Conservation (phyloP, 2,797 vertebrate species). For the Eutrigla gurnardus region DNA sequence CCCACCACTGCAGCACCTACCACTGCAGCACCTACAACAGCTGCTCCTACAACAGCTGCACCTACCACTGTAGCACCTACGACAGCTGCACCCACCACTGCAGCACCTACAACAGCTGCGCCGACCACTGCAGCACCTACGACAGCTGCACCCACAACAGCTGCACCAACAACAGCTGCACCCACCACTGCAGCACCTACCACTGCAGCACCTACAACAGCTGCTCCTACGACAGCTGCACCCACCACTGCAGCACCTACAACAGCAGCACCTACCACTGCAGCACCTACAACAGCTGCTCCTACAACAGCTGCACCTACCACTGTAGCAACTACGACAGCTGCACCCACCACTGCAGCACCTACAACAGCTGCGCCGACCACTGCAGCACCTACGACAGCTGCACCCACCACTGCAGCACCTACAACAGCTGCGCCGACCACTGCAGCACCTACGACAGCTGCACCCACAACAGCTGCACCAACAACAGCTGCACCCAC, state of each 20-base stretch:
- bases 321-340: not conserved
- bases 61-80: not conserved
- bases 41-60: not conserved
- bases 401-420: not conserved
- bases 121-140: not conserved
- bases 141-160: too few species aligned
- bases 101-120: not conserved
- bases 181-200: not conserved
- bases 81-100: not conserved
- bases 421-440: not conserved
- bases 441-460: not conserved
- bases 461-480: not conserved
- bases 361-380: too few species aligned
- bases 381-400: not conserved
- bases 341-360: not conserved
- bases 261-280: not conserved
- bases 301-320: too few species aligned
- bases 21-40: not conserved
- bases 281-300: not conserved
- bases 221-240: accelerated
- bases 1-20: not conserved
- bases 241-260: not conserved
- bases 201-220: not conserved
- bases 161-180: too few species aligned
- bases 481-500: not conserved